Evolutionary conservation across 2,113 vertebrate genomes (phyloP).

Genomic region (Myrmophylax atrothorax): DNA sequence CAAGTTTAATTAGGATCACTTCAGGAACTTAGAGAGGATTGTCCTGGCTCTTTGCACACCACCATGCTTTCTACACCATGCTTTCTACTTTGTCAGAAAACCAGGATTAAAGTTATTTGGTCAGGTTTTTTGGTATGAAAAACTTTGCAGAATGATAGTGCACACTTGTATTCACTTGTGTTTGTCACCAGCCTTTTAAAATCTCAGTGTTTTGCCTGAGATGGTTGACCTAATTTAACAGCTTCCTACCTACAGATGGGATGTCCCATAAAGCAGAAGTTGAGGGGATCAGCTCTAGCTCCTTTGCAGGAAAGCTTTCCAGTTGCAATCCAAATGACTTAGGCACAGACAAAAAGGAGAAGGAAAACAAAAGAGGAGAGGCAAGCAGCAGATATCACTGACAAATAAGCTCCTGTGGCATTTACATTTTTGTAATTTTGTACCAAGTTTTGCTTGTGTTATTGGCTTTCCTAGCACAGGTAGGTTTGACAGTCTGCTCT

Average conservation of each 20-base stretch:
- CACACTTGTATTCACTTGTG: neutral
- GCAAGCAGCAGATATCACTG: neutral
- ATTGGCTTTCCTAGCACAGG: neutral
- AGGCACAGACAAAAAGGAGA: neutral
- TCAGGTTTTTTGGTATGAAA: neutral
- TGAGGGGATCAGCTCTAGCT: neutral
- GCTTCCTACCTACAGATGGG: neutral
- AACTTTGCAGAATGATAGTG: neutral
- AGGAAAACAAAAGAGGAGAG: neutral
- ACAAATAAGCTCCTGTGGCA: neutral
- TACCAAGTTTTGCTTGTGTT: neutral
- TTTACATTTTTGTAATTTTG: neutral
- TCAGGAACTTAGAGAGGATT: neutral
- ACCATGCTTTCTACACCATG: no score
- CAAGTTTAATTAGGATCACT: neutral
- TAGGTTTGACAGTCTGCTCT: neutral
- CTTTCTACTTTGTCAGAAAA: neutral
- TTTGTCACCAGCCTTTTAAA: neutral
- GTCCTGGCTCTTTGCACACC: neutral
- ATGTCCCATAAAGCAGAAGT: neutral
- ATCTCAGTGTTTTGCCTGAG: neutral
- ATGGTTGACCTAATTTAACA: neutral
- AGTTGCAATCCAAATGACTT: neutral
- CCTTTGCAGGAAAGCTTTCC: neutral
- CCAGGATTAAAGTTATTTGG: neutral